Evolutionary conservation across 2,888 invertebrate species (phyloP), one percentile per base, ranked within the genome.

Genomic region (Aphodius sticticus): DNA sequence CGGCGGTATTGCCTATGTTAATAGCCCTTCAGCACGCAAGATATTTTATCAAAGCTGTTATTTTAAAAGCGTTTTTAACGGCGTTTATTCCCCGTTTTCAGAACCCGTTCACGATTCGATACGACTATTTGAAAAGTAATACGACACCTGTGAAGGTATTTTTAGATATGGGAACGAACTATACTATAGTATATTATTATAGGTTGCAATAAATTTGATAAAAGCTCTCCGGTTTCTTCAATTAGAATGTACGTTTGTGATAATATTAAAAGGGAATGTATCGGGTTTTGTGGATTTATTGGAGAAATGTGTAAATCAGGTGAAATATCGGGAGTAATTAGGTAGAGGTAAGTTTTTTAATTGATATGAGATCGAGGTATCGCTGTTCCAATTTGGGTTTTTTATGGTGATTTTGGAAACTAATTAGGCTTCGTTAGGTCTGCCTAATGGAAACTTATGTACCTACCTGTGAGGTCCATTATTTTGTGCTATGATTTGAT

Each of bases 1-100:
- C 53, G 53, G 53, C 53, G 9, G 53, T 53, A 53, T 53, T 53
- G 53, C 53, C 12, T 53, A 53, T 5, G 53, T 53, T 53, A 53
- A 53, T 53, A 53, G 53, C 53, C 4, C 9, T 53, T 7, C 53
- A 53, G 53, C 53, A 53, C 53, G 53, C 53, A 53, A 53, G 53
- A 53, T 53, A 53, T 53, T 53, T 53, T 53, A 53, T 53, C 53
- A 53, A 53, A 53, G 53, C 53, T 53, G 53, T 53, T 53, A 53
- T 53, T 53, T 53, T 53, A 53, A 53, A 53, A 53, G 53, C 53
- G 53, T 53, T 53, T 53, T 53, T 53, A 53, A 53, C 53, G 53
- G 53, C 53, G 53, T 53, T 53, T 53, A 53, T 53, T 53, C 12
- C 12, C 12, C 53, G 53, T 53, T 53, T 12, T 12, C 53, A 7